Evolutionary conservation across 2,797 vertebrate species (phyloP), one percentile per base, ranked within the genome.

Genomic region (Varecia variegata): DNA sequence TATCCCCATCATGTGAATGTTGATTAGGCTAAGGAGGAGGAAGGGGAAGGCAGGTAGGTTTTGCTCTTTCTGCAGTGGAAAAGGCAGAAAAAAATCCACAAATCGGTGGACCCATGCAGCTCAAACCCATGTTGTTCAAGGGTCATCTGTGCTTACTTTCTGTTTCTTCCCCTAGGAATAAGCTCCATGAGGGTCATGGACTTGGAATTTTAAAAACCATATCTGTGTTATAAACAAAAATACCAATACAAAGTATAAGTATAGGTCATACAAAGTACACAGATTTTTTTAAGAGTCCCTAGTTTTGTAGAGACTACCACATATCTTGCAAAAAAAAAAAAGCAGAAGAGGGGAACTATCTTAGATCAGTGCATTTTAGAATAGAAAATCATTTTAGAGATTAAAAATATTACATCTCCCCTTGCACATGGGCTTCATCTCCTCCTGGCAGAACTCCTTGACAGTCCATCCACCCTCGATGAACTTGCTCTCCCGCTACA

Each of bases 391-490:
- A 27, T 84, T 89, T 68, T 68, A 70, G 56, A 74, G 18, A 62
- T 90, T 92, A 45, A 82, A 52, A 54, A 54, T 21, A 21, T 54
- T 54, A 23, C 20, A 21, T 54, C 20, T 21, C 20, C 8, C 20
- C 52, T 54, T 23, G 52, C 52, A 54, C 52, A 21, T 23, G 52
- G 52, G 7, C 20, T 54, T 20, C 52, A 54, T 20, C 18, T 54
- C 99, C 99, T 99, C 99, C 98, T 98, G 99, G 98, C 99, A 99
- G 98, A 99, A 99, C 98, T 99, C 99, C 98, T 99, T 99, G 97
- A 99, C 98, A 2, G 99, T 99, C 97, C 99, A 99, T 9, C 99
- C 99, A 5, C 99, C 99, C 98, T 99, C 99, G 5, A 99, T 99
- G 99, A 99, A 99, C 97, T 99, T 99, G 96, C 98, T 98, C 89